Evolutionary conservation across 2,113 vertebrate species (phyloP).

Genomic region (Melospiza georgiana): DNA sequence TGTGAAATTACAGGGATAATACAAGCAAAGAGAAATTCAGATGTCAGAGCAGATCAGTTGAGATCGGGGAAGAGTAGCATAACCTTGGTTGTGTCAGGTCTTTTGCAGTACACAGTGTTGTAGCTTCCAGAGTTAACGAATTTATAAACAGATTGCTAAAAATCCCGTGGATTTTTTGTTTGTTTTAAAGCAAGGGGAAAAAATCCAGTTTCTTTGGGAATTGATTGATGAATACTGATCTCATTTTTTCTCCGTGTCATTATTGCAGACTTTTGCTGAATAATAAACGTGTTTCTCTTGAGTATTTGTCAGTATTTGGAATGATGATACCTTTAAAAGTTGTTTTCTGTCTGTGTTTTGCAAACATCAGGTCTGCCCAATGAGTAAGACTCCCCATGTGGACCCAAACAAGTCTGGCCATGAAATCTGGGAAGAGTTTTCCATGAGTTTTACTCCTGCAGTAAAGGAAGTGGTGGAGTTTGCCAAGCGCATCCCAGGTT

Average conservation of each 20-base stretch:
- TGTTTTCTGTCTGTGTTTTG: conserved; percentile 20
- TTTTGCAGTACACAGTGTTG: background rate
- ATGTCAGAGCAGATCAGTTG: background rate
- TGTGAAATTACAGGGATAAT: background rate
- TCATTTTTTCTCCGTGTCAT: background rate
- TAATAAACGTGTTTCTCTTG: background rate
- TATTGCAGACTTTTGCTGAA: background rate
- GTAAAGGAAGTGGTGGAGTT: conserved; percentile 98
- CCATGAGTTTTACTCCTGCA: conserved; percentile 94
- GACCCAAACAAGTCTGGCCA: conserved; percentile 91
- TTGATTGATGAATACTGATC: background rate
- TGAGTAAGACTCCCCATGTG: conserved; percentile 90
- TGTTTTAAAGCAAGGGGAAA: background rate
- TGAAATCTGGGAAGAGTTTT: conserved; percentile 98
- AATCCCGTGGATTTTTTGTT: background rate
- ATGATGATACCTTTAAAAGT: background rate
- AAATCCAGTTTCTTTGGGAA: background rate
- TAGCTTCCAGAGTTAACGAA: background rate
- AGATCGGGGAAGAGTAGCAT: background rate
- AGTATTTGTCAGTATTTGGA: background rate
- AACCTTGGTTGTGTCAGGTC: background rate
- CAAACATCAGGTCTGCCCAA: conserved; percentile 88
- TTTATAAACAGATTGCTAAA: background rate
- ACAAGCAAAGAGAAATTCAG: background rate
- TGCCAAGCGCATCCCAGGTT: conserved; percentile 93